phyloP scores from a whole-genome alignment of 2,113 vertebrate genomes.

The Trogon melanurus region DNA sequence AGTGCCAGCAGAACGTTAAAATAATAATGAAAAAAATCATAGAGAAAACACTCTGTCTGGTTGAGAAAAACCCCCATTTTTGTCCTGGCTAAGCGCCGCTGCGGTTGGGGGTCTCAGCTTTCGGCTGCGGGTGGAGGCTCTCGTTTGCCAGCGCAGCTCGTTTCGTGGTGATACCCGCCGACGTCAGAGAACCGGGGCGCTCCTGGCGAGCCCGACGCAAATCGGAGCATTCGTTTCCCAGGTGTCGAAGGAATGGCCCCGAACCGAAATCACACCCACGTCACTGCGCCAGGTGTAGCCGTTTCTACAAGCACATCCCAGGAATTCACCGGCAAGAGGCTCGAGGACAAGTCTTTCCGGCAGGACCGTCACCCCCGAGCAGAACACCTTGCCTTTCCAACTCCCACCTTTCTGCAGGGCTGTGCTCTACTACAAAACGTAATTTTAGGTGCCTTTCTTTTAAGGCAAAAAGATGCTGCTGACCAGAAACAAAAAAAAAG shows the following conservation, averaged over 20 bases:
- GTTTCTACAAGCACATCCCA: neutral
- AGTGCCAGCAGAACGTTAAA: neutral
- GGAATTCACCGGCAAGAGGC: neutral
- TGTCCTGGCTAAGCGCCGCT: neutral
- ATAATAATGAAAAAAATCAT: too few species aligned
- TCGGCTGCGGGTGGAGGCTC: neutral
- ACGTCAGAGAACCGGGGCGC: too few species aligned
- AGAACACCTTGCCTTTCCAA: neutral
- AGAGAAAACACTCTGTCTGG: neutral
- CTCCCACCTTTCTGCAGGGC: neutral
- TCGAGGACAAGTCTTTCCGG: neutral
- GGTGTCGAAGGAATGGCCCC: neutral
- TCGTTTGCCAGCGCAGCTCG: neutral
- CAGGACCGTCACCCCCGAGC: neutral
- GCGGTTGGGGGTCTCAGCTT: neutral
- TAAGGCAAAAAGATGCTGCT: neutral
- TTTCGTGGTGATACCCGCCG: neutral
- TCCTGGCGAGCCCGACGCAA: neutral
- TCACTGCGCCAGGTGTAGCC: neutral
- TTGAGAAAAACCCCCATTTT: neutral
- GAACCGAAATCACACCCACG: neutral
- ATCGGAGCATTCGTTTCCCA: neutral
- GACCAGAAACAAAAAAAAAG: neutral
- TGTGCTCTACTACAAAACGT: accelerated
- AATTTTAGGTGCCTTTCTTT: neutral